phyloP scores from a whole-genome alignment of 2,888 invertebrate genomes.

The Melangyna quadrimaculata region DNA sequence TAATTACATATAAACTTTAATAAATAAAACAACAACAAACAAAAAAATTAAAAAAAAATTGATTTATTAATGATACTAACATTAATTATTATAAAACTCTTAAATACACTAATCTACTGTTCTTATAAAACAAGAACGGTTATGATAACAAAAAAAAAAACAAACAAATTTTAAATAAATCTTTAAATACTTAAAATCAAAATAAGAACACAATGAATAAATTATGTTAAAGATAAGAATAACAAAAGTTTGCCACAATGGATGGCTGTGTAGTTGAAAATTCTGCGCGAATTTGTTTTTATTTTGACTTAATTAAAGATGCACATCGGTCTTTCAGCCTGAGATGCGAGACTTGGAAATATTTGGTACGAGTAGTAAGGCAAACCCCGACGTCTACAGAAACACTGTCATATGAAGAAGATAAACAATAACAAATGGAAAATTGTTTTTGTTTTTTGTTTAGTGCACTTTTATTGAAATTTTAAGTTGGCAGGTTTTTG shows the following conservation, averaged over 20 bases:
- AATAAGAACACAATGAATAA: slow-evolving; percentile 19
- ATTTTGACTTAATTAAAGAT: too few relatives aligned
- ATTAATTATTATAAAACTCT: slow-evolving; percentile 61
- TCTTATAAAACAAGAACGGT: slow-evolving; percentile 38
- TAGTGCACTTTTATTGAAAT: too few relatives aligned
- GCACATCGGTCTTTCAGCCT: too few relatives aligned
- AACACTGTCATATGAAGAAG: too few relatives aligned
- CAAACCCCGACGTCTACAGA: too few relatives aligned
- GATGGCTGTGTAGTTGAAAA: background rate
- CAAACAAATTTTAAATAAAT: slow-evolving; percentile 38
- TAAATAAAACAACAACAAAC: slow-evolving; percentile 26
- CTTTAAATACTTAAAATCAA: slow-evolving; percentile 25
- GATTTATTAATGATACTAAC: slow-evolving; percentile 67
- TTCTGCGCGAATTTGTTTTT: background rate
- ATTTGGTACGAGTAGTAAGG: too few relatives aligned
- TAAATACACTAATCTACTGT: slow-evolving; percentile 59
- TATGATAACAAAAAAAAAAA: slow-evolving; percentile 13
- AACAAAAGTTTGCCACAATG: slow-evolving; percentile 6
- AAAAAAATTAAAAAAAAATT: slow-evolving; percentile 28
- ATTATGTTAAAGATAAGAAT: slow-evolving; percentile 28
- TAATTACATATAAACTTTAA: slow-evolving; percentile 45
- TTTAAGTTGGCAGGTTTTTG: too few relatives aligned
- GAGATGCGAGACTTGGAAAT: too few relatives aligned
- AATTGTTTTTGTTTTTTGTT: too few relatives aligned
- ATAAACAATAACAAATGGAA: too few relatives aligned